Evolutionary conservation across 2,797 vertebrate genomes (phyloP).

Genomic region (Myotis findleyi): DNA sequence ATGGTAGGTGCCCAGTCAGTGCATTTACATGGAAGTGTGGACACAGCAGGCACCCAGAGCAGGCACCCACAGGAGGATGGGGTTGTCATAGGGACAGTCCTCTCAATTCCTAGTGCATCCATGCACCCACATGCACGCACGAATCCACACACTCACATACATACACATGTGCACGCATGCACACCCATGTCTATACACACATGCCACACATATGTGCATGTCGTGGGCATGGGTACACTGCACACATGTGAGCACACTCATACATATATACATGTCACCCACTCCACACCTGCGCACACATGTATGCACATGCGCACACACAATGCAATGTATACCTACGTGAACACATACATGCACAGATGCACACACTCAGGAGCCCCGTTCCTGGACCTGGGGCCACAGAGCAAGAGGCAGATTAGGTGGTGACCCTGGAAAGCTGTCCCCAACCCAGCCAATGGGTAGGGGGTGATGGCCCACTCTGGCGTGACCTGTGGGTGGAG

Average conservation of each 20-base stretch:
- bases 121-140: neutral
- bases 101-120: neutral
- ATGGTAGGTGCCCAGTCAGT: neutral
- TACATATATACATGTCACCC: too few relatives aligned
- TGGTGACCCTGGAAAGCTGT: neutral
- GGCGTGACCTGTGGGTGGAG: neutral
- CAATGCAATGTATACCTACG: accelerated
- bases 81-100: neutral
- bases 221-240: neutral
- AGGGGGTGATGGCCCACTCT: too few relatives aligned
- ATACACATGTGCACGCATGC: too few relatives aligned
- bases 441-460: accelerated
- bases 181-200: too few relatives aligned
- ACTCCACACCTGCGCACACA: neutral
- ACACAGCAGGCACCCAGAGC: neutral
- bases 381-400: neutral
- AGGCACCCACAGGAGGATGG: neutral
- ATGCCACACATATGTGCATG: too few relatives aligned
- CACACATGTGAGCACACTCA: neutral
- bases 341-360: neutral
- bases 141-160: neutral
- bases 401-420: neutral
- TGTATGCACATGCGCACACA: neutral
- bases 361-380: neutral
- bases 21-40: neutral